These are phyloP conservation scores for Petromus typicus DNA, from an alignment of 2,113 vertebrate genomes.

Conservation along the genomic window DNA sequence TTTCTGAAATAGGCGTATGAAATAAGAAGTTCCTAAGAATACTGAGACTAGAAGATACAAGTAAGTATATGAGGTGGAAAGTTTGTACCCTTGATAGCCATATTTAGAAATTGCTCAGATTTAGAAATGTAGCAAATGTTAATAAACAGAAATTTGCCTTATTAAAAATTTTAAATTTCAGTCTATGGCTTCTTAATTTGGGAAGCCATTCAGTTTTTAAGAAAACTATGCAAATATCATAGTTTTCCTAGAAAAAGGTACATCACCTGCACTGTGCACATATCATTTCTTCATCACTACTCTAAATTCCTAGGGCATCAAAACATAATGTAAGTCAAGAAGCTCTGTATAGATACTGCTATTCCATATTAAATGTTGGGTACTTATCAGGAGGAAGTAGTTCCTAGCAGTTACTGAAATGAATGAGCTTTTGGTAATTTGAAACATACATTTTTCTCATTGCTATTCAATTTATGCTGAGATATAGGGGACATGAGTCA, in stretches of 20 bases:
- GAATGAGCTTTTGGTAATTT: conserved; percentile 7
- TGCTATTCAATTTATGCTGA: conserved; percentile 35
- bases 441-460: conserved; percentile 26
- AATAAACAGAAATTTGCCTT: conserved; percentile 38
- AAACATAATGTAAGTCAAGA: conserved; percentile 25
- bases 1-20: conserved; percentile 47
- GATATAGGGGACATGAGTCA: background rate
- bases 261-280: background rate
- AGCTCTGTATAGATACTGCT: background rate
- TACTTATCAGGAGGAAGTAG: conserved; percentile 1
- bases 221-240: background rate
- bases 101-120: conserved; percentile 22
- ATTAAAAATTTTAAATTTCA: conserved; percentile 14
- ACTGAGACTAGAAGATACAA: background rate
- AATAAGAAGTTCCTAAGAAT: conserved; percentile 36
- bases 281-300: conserved; percentile 16
- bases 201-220: background rate
- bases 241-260: conserved; percentile 30
- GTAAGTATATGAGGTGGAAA: background rate
- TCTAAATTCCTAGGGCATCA: background rate
- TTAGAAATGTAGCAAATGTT: conserved; percentile 53
- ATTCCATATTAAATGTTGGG: conserved; percentile 37
- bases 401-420: conserved; percentile 33
- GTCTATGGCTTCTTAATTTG: conserved; percentile 52
- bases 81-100: background rate